A percentile compares a stretch with the other conserved stretches of the same genome.
These are phyloP conservation scores for Camponotus floridanus DNA, from an alignment of 1,140 invertebrate species.

Conservation along the genomic window DNA sequence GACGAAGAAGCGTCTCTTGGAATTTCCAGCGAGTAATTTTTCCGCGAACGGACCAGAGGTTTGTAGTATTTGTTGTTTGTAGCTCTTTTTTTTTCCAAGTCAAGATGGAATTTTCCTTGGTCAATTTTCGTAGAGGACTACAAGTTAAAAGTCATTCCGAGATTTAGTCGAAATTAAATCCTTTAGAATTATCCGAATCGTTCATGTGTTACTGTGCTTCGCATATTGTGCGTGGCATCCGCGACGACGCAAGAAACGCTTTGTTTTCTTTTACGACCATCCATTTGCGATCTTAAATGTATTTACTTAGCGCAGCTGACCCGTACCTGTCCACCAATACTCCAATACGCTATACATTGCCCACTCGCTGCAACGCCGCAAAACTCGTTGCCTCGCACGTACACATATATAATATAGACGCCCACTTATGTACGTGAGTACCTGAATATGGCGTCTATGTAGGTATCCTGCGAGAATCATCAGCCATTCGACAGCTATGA, in stretches of 20 bases:
- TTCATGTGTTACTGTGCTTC: background rate
- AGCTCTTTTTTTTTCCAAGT: background rate
- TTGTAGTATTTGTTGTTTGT: background rate
- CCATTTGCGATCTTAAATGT: conserved; percentile 64
- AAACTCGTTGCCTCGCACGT: background rate
- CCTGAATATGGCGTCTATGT: background rate
- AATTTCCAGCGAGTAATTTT: background rate
- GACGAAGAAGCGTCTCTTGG: background rate
- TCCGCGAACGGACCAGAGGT: background rate
- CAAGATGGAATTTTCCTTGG: background rate
- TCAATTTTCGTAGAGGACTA: background rate
- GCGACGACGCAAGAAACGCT: conserved; percentile 1
- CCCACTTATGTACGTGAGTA: conserved; percentile 15
- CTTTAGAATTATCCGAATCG: background rate
- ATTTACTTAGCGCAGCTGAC: conserved; percentile 49
- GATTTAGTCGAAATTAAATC: conserved; percentile 27
- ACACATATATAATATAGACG: background rate
- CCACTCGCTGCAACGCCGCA: background rate
- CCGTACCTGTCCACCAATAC: conserved; percentile 61
- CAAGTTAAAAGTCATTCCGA: background rate
- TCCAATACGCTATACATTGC: conserved; percentile 26
- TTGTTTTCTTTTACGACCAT: conserved; percentile 45
- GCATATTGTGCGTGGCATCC: background rate
- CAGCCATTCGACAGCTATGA: conserved; percentile 40
- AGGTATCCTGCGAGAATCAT: conserved; percentile 39